Percentiles rank a stretch among this genome's conserved stretches.
phyloP scores from a whole-genome alignment of 2,113 vertebrate genomes.

The Gnathonemus echidnorhynchus region DNA sequence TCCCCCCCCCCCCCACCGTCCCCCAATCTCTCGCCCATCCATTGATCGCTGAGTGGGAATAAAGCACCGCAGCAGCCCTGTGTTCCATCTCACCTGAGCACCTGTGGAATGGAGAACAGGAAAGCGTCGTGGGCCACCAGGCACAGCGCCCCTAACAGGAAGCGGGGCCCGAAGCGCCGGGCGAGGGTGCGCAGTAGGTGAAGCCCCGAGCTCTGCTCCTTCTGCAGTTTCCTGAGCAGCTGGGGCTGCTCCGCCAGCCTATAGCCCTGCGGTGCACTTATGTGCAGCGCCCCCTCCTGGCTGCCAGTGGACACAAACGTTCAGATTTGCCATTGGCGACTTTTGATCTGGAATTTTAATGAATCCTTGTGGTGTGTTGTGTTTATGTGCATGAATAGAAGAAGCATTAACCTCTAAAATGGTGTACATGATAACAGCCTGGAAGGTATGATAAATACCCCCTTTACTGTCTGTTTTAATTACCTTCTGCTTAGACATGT shows the following conservation, averaged over 20 bases:
- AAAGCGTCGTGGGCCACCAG: slow-evolving; percentile 67
- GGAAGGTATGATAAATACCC: not conserved
- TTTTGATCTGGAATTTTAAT: not conserved
- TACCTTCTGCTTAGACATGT: not conserved
- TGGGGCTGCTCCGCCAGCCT: slow-evolving; percentile 48
- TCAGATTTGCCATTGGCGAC: not conserved
- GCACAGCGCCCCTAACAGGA: slow-evolving; percentile 64
- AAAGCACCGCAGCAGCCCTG: too few relatives aligned
- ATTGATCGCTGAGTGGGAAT: not conserved
- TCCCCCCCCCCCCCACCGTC: not conserved
- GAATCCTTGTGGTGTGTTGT: not conserved
- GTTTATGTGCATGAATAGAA: not conserved
- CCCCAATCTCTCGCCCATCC: not conserved
- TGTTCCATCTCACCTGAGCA: slow-evolving; percentile 65
- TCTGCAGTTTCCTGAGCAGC: slow-evolving; percentile 48
- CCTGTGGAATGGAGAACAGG: slow-evolving; percentile 70
- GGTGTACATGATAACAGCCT: not conserved
- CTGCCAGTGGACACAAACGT: slow-evolving; percentile 31
- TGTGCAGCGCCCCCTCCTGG: slow-evolving; percentile 12
- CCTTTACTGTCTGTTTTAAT: not conserved
- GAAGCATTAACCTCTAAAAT: not conserved
- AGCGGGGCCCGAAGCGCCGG: slow-evolving; percentile 57
- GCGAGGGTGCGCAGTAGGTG: slow-evolving; percentile 58
- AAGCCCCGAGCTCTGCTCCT: slow-evolving; percentile 24
- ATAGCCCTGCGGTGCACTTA: not conserved